phyloP scores from a whole-genome alignment of 1,140 invertebrate species.

The Drosophila nigromelanica region DNA sequence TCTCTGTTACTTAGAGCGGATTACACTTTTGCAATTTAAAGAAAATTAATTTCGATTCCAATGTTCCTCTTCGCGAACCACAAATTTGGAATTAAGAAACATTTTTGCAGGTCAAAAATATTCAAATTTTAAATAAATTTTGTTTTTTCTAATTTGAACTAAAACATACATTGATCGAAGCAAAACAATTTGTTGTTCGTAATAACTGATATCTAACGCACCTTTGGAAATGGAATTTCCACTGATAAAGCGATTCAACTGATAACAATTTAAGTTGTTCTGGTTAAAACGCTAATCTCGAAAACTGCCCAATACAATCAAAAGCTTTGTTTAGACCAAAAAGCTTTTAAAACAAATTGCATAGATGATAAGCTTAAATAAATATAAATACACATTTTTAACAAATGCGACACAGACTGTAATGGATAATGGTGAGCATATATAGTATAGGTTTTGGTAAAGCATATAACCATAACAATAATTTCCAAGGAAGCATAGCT shows the following conservation, averaged over 20 bases:
- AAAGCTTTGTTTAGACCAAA: background rate
- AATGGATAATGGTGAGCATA: background rate
- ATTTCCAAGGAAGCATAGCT: no score
- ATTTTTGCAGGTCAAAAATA: no score
- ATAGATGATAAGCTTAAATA: background rate
- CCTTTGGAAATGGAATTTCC: slow-evolving; percentile 7
- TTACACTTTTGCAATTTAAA: no score
- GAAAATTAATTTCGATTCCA: no score
- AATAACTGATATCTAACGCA: slow-evolving; percentile 5
- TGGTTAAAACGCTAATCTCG: slow-evolving; percentile 1
- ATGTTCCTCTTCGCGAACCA: no score
- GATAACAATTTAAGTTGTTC: slow-evolving; percentile 9
- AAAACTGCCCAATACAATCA: background rate
- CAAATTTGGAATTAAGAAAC: no score
- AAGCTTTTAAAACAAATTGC: background rate
- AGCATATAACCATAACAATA: no score
- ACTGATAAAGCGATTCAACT: slow-evolving; percentile 6
- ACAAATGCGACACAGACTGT: background rate
- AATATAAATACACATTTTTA: background rate
- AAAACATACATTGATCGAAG: background rate
- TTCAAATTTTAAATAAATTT: no score
- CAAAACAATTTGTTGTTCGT: background rate
- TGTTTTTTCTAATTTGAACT: background rate
- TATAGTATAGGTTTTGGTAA: no score
- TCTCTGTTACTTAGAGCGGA: no score